Evolutionary conservation across 2,888 invertebrate genomes (phyloP), one percentile per base, ranked within the genome.

Genomic region (Dione vanillae): DNA sequence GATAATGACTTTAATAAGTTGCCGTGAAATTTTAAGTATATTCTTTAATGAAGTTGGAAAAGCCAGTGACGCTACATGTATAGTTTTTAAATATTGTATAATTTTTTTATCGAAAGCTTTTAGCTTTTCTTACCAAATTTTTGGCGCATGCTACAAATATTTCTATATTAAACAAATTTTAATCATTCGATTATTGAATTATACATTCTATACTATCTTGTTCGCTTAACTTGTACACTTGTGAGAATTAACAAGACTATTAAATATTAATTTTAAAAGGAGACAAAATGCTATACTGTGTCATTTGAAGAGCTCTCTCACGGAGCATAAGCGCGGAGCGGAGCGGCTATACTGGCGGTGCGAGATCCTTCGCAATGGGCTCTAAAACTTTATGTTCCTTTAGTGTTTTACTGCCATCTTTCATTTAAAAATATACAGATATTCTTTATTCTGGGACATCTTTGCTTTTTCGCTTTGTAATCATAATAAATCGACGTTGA

Each of bases 401-500:
- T 64, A 64, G 20, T 64, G 49, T 51, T 64, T 64, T 64, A 40
- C 64, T 64, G 49, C 49, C 12, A 6, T 40, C 64, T 19, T 64
- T 64, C 37, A 51, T 64, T 64, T 51, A 51, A 64, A 64, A 51
- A 49, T 19, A 64, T 51, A 64, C 64, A 64, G 49, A 64, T 20
- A 64, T 35, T 37, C 47, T 40, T 49, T 49, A 51, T 10, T 37
- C 37, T 35, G 52, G 35, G n/a, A 37, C 16, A 10, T 37, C 47
- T 64, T 37, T 9, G 47, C 40, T 16, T 64, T 35, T 49, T 64
- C 47, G 35, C 16, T 64, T 62, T 12, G 64, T 51, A 49, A 64
- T 64, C 64, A 64, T 64, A 37, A 47, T 64, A 51, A 49, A 49
- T 61, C 27, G 45, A 61, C 27, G 35, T 45, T 16, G 45, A 45